Base-by-base conservation (phyloP, 2,888 invertebrate genomes). In the Dicranocentrus wangi region DNA sequence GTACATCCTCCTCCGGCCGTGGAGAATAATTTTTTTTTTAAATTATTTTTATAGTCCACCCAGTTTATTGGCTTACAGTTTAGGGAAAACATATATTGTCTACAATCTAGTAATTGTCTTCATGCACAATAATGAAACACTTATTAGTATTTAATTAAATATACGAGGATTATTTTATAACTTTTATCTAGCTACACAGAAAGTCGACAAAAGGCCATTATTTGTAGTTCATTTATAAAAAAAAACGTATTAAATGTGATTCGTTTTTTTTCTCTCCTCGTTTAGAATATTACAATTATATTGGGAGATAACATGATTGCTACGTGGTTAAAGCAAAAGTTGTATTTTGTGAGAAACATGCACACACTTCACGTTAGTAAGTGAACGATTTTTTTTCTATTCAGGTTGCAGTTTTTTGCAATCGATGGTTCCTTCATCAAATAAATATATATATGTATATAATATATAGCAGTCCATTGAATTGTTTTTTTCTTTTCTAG, bases 301-400 rank as follows among this genome's bases (percentile, higher is more conserved):
- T 3, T 47, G 47, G 47, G n/a, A 47, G 15, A n/a, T n/a, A 47
- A 47, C n/a, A 71, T 77, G 77, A 77, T 77, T 77, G 77, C 77
- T 77, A 77, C 63, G 47, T 32, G 60, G 69, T 77, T 77, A 77
- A 77, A 77, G 77, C 69, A 77, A 77, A 77, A 68, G 5, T 61
- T n/a, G n/a, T n/a, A n/a, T n/a, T n/a, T n/a, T n/a, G n/a, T n/a
- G n/a, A n/a, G 69, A 61, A 69, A 61, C 69, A 61, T 47, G 61
- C 77, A 69, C 68, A 47, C 68, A 19, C 39, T 53, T 55, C 15
- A 21, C 55, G 8, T 2, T 23, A n/a, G n/a, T 10, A 55, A 55
- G 21, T 23, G 55, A 21, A 47, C 47, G 23, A 55, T 55, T 55
- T 39, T 39, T 39, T 39, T 13, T 39, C 7, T 39, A 39, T 39